Base-by-base conservation (phyloP, 2,113 vertebrate species). In the Micronycteris hirsuta region DNA sequence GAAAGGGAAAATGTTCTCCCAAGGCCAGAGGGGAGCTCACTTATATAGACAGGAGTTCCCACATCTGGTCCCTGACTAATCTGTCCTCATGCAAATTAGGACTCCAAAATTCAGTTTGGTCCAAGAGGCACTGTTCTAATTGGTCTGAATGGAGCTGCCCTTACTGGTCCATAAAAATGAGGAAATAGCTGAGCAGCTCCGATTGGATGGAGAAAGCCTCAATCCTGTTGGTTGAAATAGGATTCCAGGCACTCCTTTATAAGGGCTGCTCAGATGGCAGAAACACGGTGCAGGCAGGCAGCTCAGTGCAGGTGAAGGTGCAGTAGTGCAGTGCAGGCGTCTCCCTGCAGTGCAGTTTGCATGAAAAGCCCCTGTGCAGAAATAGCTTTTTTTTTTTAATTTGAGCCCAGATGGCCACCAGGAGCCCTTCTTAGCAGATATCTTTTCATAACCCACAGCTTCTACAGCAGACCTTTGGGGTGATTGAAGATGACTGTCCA, bases 381-480 rank as follows among this genome's bases (percentile, higher is more conserved):
- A 58, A 58, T 58, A 58, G 20, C 22, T 63, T 28, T 31, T 65
- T 65, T 33, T 65, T 65, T 33, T 33, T 16, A n/a, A 67, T 67
- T 67, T n/a, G 63, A 67, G 31, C 63, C 31, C 63, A n/a, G 33
- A n/a, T 67, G 24, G 63, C 16, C 15, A 67, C 63, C 63, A 67
- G 63, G 63, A 67, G 15, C 63, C 63, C 14, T 67, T 67, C 63
- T 17, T 17, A n/a, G 63, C 24, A 63, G 61, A 31, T 67, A n/a
- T n/a, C 63, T 67, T 67, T 33, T n/a, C 63, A n/a, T 7, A 16
- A 15, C 33, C 63, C 33, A 67, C 33, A 67, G 63, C 98, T 94
- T 99, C 97, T n/a, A 97, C 98, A 7, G 98, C 97, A 0, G 98
- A 98, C 16, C 8, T 98, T 20, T 98, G 94, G 84, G 98, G 71